Evolutionary conservation across 2,113 vertebrate genomes (phyloP), one percentile per base, ranked within the genome.

Genomic region (Lanius ludovicianus): DNA sequence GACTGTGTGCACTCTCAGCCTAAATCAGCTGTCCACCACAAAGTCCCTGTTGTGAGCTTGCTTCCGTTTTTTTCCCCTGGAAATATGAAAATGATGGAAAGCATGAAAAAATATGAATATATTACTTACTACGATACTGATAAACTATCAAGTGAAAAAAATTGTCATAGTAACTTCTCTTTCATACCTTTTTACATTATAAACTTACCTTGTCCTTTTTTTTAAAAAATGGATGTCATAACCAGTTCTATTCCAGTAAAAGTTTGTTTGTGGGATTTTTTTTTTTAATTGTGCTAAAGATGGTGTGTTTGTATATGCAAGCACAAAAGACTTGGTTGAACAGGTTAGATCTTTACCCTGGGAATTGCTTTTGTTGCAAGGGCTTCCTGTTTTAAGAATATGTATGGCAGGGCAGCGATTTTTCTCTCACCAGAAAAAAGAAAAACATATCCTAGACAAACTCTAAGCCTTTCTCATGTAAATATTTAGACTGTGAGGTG

Each of bases 1-100:
- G 64, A 14, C 28, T 52, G 59, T 0, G 0, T 37, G 20, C 11
- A 1, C 18, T 75, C 9, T 39, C 21, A 47, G 0, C 64, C 65
- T 77, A 50, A 88, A 65, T 52, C 35, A 19, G 9, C 21, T 33
- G 33, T 33, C n/a, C 56, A 5, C 52, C 15, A 27, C 71, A 24
- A 69, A 76, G 27, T 53, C 23, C 13, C 16, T 28, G 3, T 47
- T 80, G 27, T 41, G 52, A 59, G 25, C 39, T 82, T 71, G 25
- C 13, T 62, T 94, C 37, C 42, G 4, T 15, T 78, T 95, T 95
- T 67, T 87, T 41, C 12, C 8, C 37, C 74, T 53, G 22, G n/a
- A 73, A 90, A 77, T 86, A 25, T 1, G 52, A 90, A 89, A 67
- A 75, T 80, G 91, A 25, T 35, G 31, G 35, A 57, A 84, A 57